Percentiles rank a stretch among this genome's conserved stretches.
Conservation (phyloP, 2,113 vertebrate genomes). For the Andinoacara biseriatus region DNA sequence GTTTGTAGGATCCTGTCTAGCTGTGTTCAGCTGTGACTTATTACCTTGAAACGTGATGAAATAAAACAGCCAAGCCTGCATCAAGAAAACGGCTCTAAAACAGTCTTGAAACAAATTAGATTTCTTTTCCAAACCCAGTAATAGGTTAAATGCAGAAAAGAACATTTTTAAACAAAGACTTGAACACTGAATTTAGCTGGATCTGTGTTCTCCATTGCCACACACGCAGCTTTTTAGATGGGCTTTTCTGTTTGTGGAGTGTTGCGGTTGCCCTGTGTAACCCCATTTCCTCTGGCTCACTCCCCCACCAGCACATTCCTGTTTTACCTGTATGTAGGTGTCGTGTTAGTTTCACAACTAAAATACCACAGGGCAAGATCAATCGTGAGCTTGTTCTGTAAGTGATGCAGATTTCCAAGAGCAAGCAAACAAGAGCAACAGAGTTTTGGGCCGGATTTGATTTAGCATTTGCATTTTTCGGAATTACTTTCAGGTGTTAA, state of each 20-base stretch:
- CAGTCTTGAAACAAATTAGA: not conserved
- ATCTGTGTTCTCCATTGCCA: not conserved
- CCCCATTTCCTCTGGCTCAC: conserved; percentile 58
- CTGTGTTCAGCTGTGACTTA: not conserved
- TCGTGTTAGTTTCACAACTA: conserved; percentile 69
- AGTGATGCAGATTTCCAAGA: conserved; percentile 3
- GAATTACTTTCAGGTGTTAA: not conserved
- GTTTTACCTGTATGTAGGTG: conserved; percentile 78
- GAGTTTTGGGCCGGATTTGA: not conserved
- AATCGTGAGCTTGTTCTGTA: not conserved
- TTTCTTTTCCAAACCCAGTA: not conserved
- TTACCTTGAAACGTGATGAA: not conserved
- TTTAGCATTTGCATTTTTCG: not conserved
- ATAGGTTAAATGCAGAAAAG: not conserved
- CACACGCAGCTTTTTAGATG: not conserved
- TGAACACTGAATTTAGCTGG: not conserved
- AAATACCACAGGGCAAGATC: conserved; percentile 46
- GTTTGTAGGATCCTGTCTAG: not conserved
- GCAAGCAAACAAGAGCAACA: too few relatives aligned
- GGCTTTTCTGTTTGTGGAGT: conserved; percentile 10
- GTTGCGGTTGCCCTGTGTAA: conserved; percentile 39
- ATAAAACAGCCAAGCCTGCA: not conserved
- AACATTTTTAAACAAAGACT: not conserved
- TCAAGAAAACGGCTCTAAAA: not conserved
- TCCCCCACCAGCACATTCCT: conserved; percentile 71